Conservation (phyloP, 2,888 invertebrate genomes). For the Harpalus rubripes region DNA sequence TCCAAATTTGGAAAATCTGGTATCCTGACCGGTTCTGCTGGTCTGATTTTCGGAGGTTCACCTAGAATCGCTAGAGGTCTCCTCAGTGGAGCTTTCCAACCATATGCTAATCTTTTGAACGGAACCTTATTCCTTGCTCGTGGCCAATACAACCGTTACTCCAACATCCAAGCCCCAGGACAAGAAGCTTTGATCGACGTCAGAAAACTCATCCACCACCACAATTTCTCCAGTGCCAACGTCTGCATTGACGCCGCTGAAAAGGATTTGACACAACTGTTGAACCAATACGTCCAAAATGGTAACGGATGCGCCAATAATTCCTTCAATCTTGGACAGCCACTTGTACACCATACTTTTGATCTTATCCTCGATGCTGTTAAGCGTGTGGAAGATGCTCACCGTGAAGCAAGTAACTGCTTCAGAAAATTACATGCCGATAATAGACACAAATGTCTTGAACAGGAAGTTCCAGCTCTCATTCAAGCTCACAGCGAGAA, state of each 20-base stretch:
- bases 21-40: neutral
- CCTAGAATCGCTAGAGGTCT: neutral
- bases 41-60: neutral
- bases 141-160: conserved; percentile 5
- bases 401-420: conserved; percentile 3
- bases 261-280: neutral
- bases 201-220: neutral
- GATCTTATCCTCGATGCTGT: neutral
- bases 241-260: conserved; percentile 2
- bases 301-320: neutral
- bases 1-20: neutral
- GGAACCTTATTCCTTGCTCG: conserved; percentile 18
- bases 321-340: neutral
- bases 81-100: neutral
- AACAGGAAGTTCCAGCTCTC: neutral
- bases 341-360: neutral
- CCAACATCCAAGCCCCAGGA: neutral
- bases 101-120: neutral
- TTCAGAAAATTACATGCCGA: neutral
- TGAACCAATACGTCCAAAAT: neutral
- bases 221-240: neutral
- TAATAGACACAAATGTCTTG: neutral
- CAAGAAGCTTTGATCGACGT: neutral
- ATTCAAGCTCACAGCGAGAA: neutral
- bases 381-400: conserved; percentile 22